Evolutionary conservation across 1,140 invertebrate species (phyloP).

Genomic region (Pseudoatta argentina): DNA sequence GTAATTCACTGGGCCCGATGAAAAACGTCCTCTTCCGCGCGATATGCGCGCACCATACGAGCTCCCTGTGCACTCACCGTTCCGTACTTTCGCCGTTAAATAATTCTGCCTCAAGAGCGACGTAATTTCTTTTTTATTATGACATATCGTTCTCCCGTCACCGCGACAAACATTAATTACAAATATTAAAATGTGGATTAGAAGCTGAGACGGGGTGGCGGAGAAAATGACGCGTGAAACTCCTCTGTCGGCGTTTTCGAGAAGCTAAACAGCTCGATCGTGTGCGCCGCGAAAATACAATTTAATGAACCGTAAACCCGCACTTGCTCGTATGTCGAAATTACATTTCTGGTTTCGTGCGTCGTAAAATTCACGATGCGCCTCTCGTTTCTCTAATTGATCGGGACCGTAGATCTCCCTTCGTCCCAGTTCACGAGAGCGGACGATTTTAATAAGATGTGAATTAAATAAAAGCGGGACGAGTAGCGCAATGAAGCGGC

Average conservation of each 20-base stretch:
- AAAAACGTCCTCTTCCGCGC: conserved; percentile 43
- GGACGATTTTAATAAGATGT: conserved; percentile 42
- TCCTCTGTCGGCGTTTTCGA: conserved; percentile 38
- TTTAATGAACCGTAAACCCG: conserved; percentile 58
- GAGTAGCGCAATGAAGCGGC: not conserved
- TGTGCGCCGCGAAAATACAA: conserved; percentile 42
- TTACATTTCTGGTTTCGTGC: conserved; percentile 58
- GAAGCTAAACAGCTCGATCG: conserved; percentile 34
- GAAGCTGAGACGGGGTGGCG: not conserved
- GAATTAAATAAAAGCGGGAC: conserved; percentile 54
- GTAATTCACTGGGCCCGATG: conserved; percentile 43
- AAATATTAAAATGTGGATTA: conserved; percentile 18
- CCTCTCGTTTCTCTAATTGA: conserved; percentile 52
- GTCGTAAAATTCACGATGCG: conserved; percentile 55
- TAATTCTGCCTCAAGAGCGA: conserved; percentile 3
- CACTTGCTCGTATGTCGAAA: conserved; percentile 51
- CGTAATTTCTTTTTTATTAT: not conserved
- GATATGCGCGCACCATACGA: not conserved
- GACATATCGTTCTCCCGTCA: not conserved
- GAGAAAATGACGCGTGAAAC: conserved; percentile 30
- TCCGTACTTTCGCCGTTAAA: conserved; percentile 42
- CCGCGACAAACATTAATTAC: not conserved
- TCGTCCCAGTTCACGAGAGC: conserved; percentile 45
- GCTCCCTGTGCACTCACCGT: not conserved
- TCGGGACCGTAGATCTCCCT: conserved; percentile 46